Conservation (phyloP, 2,113 vertebrate species). For the Paratilapia polleni region DNA sequence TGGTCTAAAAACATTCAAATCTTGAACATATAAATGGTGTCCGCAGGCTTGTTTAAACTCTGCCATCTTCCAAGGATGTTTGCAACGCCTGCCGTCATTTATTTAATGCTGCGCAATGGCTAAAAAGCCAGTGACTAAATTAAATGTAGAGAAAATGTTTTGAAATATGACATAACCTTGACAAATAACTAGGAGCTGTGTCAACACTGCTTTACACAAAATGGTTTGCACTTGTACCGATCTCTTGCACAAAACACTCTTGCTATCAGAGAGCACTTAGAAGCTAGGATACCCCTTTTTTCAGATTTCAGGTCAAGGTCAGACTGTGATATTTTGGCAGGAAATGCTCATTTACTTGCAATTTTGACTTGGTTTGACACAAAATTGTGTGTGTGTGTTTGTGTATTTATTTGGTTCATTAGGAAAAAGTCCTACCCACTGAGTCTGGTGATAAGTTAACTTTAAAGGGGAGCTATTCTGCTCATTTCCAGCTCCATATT, state of each 20-base stretch:
- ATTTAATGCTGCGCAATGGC: neutral
- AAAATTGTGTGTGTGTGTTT: neutral
- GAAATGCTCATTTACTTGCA: neutral
- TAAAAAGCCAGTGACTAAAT: neutral
- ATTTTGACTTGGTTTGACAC: neutral
- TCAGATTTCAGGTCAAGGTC: neutral
- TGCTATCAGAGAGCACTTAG: neutral
- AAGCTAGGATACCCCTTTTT: neutral
- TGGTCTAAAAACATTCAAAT: neutral
- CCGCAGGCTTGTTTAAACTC: neutral
- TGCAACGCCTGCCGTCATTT: neutral
- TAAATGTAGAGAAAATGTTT: neutral
- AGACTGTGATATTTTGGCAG: neutral
- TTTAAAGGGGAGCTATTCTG: neutral
- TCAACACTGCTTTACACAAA: neutral
- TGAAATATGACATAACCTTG: neutral
- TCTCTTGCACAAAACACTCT: neutral
- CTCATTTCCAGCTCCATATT: neutral
- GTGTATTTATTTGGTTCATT: neutral
- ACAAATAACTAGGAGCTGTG: neutral
- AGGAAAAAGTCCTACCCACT: neutral
- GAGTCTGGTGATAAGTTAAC: constrained; percentile 52
- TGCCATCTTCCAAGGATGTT: neutral
- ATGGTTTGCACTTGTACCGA: neutral
- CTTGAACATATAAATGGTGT: neutral